phyloP scores from a whole-genome alignment of 2,888 invertebrate genomes.

The Zootermopsis nevadensis region DNA sequence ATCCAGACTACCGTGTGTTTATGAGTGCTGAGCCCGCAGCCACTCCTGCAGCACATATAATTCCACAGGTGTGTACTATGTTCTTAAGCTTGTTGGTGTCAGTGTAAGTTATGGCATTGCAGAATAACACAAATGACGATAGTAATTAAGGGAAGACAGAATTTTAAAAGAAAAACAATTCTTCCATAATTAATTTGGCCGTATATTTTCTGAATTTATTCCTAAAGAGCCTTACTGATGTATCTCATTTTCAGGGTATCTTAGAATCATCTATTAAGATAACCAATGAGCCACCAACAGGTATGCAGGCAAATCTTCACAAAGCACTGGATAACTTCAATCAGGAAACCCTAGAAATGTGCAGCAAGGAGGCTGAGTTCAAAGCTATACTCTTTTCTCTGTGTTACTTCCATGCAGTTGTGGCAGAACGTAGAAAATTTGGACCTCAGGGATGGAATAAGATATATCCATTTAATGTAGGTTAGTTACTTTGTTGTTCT shows the following conservation, averaged over 20 bases:
- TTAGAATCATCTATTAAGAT: conserved; percentile 96
- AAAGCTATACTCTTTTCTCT: conserved; percentile 93
- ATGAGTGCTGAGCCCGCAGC: conserved; percentile 96
- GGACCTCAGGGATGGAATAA: conserved; percentile 96
- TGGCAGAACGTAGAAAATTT: conserved; percentile 92
- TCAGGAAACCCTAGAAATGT: conserved; percentile 95
- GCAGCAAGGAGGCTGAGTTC: conserved; percentile 95
- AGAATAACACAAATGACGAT: too few relatives aligned
- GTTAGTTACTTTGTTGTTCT: conserved; percentile 60
- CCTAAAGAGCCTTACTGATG: not conserved
- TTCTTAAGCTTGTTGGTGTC: too few relatives aligned
- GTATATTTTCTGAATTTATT: too few relatives aligned
- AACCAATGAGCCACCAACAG: conserved; percentile 97
- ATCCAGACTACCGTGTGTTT: conserved; percentile 86
- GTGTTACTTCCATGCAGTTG: conserved; percentile 97
- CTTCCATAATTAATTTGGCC: too few relatives aligned
- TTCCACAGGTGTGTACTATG: conserved; percentile 76
- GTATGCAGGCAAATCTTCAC: conserved; percentile 95
- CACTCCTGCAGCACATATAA: conserved; percentile 87
- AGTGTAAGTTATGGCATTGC: too few relatives aligned
- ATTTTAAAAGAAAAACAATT: too few relatives aligned
- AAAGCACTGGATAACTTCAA: conserved; percentile 95
- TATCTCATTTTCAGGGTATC: conserved; percentile 74
- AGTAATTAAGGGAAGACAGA: too few relatives aligned
- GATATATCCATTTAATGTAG: conserved; percentile 95